These are phyloP conservation scores for Cydia amplana DNA, from an alignment of 1,140 invertebrate species.

Conservation along the genomic window DNA sequence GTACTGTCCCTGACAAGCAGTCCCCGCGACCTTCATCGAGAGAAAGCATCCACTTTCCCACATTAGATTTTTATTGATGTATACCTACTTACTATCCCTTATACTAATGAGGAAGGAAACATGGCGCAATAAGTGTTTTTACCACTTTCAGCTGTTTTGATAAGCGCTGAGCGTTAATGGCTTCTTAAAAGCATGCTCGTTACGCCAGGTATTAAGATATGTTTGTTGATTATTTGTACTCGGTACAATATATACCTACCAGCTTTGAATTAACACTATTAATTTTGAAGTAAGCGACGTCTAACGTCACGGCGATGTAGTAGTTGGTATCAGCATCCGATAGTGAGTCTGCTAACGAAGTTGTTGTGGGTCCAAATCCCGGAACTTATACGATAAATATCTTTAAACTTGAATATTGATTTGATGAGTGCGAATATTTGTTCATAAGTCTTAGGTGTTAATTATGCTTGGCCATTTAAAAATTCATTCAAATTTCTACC, in stretches of 20 bases:
- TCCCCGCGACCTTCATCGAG: background rate
- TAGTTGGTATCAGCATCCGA: too few relatives aligned
- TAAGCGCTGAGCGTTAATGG: background rate
- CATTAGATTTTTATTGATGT: slow-evolving; percentile 19
- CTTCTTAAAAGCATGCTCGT: slow-evolving; percentile 11
- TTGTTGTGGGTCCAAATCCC: too few relatives aligned
- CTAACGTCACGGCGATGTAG: too few relatives aligned
- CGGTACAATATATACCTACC: background rate
- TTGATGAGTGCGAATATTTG: too few relatives aligned
- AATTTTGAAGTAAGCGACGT: background rate
- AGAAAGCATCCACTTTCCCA: slow-evolving; percentile 16
- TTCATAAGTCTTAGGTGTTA: too few relatives aligned
- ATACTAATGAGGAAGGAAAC: background rate
- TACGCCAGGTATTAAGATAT: slow-evolving; percentile 11
- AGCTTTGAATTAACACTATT: background rate
- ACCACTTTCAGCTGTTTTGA: slow-evolving; percentile 14
- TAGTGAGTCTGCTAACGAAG: too few relatives aligned
- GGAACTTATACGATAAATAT: too few relatives aligned
- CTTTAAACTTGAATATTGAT: too few relatives aligned
- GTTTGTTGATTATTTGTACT: background rate
- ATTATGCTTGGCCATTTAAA: too few relatives aligned
- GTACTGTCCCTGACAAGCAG: background rate
- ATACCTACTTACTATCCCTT: background rate
- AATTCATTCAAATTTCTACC: too few relatives aligned
- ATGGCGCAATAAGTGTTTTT: slow-evolving; percentile 16